Evolutionary conservation across 2,888 invertebrate species (phyloP).

Genomic region (Melikaiella ostensackeni): DNA sequence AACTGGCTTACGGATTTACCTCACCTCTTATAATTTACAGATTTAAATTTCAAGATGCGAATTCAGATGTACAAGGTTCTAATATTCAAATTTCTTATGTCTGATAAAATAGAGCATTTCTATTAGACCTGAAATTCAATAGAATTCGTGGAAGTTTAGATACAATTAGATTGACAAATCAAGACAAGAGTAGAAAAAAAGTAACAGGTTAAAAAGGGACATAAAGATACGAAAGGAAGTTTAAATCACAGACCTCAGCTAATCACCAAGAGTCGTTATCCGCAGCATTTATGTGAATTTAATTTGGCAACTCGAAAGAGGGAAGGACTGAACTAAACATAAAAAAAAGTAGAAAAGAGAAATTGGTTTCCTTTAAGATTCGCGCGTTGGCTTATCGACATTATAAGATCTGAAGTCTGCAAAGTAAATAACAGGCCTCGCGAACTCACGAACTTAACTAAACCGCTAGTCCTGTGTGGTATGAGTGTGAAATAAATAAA

Average conservation of each 20-base stretch:
- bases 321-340: not conserved
- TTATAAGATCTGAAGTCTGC: constrained; percentile 64
- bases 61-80: not conserved
- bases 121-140: not conserved
- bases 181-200: not conserved
- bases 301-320: constrained; percentile 1
- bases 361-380: constrained; percentile 49
- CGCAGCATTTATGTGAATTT: constrained; percentile 29
- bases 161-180: too few species aligned
- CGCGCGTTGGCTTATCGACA: constrained; percentile 61
- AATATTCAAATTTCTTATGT: not conserved
- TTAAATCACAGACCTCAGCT: constrained; percentile 1
- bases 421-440: constrained; percentile 69
- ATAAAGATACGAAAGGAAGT: constrained; percentile 14
- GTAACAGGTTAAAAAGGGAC: not conserved
- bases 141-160: too few species aligned
- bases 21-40: constrained; percentile 11
- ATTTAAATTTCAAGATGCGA: not conserved
- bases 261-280: constrained; percentile 18
- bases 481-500: constrained; percentile 44
- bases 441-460: constrained; percentile 67
- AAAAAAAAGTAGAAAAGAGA: constrained; percentile 1
- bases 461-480: constrained; percentile 63
- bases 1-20: constrained; percentile 19
- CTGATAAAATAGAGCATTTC: not conserved